Percentiles rank a stretch among this genome's conserved stretches.
Conservation (phyloP, 2,797 vertebrate genomes). For the Argya squamiceps region DNA sequence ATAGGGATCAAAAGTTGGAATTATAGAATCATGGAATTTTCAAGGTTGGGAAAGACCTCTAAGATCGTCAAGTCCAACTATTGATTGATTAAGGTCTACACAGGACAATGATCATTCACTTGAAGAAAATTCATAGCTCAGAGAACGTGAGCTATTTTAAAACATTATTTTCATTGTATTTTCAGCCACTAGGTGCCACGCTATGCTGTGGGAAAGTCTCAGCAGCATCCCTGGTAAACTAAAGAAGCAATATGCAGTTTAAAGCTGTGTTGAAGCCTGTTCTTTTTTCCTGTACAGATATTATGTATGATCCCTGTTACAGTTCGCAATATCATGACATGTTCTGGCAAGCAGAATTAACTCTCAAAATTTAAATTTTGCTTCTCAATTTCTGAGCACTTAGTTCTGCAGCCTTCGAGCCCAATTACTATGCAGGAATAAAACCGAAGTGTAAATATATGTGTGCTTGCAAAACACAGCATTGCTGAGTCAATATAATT, state of each 20-base stretch:
- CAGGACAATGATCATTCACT: not conserved
- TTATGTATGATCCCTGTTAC: not conserved
- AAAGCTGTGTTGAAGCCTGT: not conserved
- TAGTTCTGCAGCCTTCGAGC: not conserved
- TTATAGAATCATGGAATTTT: not conserved
- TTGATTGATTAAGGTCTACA: not conserved
- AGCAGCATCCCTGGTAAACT: not conserved
- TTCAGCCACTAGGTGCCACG: slow-evolving; percentile 28
- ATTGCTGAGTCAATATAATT: slow-evolving; percentile 5
- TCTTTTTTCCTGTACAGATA: not conserved
- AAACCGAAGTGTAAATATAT: not conserved
- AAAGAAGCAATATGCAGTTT: not conserved
- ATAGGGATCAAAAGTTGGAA: not conserved
- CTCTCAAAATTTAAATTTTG: not conserved
- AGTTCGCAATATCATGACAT: not conserved
- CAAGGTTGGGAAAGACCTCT: not conserved
- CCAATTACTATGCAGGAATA: not conserved
- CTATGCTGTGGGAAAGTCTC: not conserved
- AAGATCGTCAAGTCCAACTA: not conserved
- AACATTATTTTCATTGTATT: not conserved
- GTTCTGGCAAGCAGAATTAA: not conserved
- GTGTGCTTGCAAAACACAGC: not conserved
- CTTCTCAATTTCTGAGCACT: not conserved
- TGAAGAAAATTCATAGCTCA: not conserved
- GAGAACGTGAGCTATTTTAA: not conserved